Evolutionary conservation across 1,140 invertebrate species (phyloP), one percentile per base, ranked within the genome.

Genomic region (Orchesella cincta): DNA sequence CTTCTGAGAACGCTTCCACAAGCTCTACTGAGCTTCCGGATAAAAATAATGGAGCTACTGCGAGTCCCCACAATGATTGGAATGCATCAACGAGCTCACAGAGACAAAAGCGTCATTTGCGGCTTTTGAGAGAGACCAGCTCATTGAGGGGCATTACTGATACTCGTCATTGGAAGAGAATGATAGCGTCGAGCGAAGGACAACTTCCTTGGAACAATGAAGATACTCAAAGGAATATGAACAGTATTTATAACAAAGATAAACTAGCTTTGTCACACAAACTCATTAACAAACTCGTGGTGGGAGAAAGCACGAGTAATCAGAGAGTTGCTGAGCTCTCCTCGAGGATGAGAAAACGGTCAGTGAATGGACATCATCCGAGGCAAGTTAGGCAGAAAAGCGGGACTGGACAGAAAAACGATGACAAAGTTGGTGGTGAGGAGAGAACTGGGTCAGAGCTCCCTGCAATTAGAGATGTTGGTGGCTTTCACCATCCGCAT

Each of bases 91-190:
- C n/a, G 62, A 31, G 31, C 62, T 3, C 28, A 29, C 26, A 67
- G 33, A 67, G 62, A 67, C 62, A 67, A 8, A 67, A 67, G 62
- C 62, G 62, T 31, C 26, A 67, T 33, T 29, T 67, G 62, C 62
- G 62, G 26, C 31, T 67, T 67, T 33, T 67, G 14, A 1, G 33
- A 67, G 8, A 29, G 28, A 1, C 26, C 23, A 67, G 33, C 23
- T 12, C 28, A 5, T 23, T 67, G 5, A 67, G n/a, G 54, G 54
- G 54, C 54, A 23, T 12, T 57, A 23, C 3, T 57, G 54, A 12
- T 26, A 57, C 54, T 46, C 39, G 18, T 5, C 39, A 46, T 5
- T 46, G 39, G 39, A 18, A 18, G 18, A 46, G 39, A 46, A 5
- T 8, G 18, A 46, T 46, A 18, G 5, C 39, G 39, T 5, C 39